phyloP scores from a whole-genome alignment of 30 jellyfish, hydroid and myxozoan genomes.

The Calvadosia cruxmelitensis region DNA sequence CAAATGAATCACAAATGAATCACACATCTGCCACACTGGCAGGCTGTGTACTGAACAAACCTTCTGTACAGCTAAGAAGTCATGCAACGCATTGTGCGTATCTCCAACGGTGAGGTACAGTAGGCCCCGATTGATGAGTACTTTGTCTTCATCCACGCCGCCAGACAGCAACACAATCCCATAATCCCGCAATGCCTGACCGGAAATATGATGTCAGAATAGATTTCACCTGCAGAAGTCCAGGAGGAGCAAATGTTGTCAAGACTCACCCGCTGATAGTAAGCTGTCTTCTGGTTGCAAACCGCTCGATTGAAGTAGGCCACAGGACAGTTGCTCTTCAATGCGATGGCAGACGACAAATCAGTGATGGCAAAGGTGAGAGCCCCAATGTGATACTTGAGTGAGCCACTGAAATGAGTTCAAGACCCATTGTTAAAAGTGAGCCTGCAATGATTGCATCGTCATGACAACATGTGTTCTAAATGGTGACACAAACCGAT shows the following conservation, averaged over 20 bases:
- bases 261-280: slow-evolving; percentile 20
- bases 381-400: slow-evolving; percentile 63
- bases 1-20: not conserved
- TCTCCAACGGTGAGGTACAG: slow-evolving; percentile 59
- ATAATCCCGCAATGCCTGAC: slow-evolving; percentile 80
- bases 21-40: not conserved
- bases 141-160: slow-evolving; percentile 36
- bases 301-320: slow-evolving; percentile 94
- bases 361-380: slow-evolving; percentile 70
- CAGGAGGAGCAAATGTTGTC: no score
- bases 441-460: no score
- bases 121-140: slow-evolving; percentile 69
- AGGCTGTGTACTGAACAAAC: no score
- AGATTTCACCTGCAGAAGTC: not conserved
- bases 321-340: slow-evolving; percentile 46
- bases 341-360: slow-evolving; percentile 56
- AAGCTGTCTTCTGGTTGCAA: slow-evolving; percentile 55
- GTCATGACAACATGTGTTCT: no score
- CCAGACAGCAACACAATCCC: slow-evolving; percentile 60
- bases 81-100: slow-evolving; percentile 55
- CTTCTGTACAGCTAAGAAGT: slow-evolving; percentile 47
- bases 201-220: not conserved
- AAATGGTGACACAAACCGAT: slow-evolving; percentile 71
- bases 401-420: slow-evolving; percentile 60
- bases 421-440: no score